These are phyloP conservation scores for Scopus umbretta DNA, from an alignment of 2,113 vertebrate species.

Conservation along the genomic window DNA sequence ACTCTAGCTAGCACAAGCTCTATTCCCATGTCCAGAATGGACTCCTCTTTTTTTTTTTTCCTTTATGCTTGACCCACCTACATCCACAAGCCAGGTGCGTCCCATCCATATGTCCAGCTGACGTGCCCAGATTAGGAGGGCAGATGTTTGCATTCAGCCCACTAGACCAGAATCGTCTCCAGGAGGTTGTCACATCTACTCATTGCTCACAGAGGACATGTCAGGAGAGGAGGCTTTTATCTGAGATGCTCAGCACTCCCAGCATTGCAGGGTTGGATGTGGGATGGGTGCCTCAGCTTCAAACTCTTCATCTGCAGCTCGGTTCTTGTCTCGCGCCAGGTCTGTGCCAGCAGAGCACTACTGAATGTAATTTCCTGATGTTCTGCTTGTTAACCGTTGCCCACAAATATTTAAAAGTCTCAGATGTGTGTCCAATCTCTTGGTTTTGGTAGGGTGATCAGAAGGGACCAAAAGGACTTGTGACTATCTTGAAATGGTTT, in stretches of 20 bases:
- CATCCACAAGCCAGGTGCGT: not conserved
- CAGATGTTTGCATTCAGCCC: accelerated
- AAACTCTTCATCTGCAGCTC: not conserved
- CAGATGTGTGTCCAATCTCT: constrained; percentile 35
- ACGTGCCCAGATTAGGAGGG: too few relatives aligned
- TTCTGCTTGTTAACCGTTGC: constrained; percentile 37
- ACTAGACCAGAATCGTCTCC: not conserved
- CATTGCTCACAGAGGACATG: not conserved
- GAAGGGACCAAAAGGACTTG: constrained; percentile 34
- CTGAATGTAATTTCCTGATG: not conserved
- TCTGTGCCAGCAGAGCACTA: not conserved
- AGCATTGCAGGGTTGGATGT: not conserved
- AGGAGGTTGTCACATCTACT: not conserved
- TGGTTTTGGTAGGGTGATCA: constrained; percentile 43
- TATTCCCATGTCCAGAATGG: too few relatives aligned
- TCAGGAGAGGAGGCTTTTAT: not conserved
- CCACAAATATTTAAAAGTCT: constrained; percentile 24
- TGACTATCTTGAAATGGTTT: constrained; percentile 36
- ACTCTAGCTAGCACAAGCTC: not conserved
- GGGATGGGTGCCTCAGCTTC: not conserved
- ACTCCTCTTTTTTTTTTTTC: not conserved
- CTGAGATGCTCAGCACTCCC: not conserved
- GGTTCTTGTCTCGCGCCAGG: not conserved
- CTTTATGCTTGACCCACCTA: not conserved
- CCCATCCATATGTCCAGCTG: not conserved